Evolutionary conservation across 2,888 invertebrate species (phyloP), one percentile per base, ranked within the genome.

Genomic region (Nemotelus pantherinus): DNA sequence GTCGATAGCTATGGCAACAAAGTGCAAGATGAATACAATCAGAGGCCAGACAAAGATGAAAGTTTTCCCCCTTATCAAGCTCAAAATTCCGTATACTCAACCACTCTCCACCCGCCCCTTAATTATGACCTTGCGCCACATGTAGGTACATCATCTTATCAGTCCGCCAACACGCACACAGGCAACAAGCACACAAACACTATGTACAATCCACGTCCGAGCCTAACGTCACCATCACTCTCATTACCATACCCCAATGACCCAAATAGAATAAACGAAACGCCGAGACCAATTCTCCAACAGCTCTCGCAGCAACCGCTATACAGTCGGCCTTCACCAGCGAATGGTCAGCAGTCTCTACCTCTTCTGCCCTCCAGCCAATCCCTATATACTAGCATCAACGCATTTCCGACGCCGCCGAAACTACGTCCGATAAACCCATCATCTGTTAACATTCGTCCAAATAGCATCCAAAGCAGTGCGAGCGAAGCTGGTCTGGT

Each of bases 161-260:
- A 85, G 63, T 86, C 86, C 1, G 84, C 85, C 1, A 86, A 84
- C 80, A 85, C 86, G 1, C 86, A 87, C 81, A 82, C 86, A 2
- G 83, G 83, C 44, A 84, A 85, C 45, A 80, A 84, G 2, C 86
- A 87, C 80, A 85, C 83, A 3, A 86, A 87, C 77, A 81, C 81
- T 2, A 81, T 85, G 0, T 86, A 84, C 71, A 82, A 85, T 57
- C 77, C 82, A 2, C 84, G 86, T 60, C 82, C 82, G 44, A 85
- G 85, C 80, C 83, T 84, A 9, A 82, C 83, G 0, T 47, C 55
- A 77, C 53, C 75, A 9, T 5, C 53, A 63, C 47, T 58, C 3
- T 5, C 48, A 50, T 9, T 55, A 43, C 71, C 67, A 44, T 74
- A 74, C 47, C 63, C 74, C 47, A 44, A 9, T 76, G 65, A 65